These are phyloP conservation scores for Zosterops hypoxanthus DNA, from an alignment of 2,113 vertebrate species.

Conservation along the genomic window DNA sequence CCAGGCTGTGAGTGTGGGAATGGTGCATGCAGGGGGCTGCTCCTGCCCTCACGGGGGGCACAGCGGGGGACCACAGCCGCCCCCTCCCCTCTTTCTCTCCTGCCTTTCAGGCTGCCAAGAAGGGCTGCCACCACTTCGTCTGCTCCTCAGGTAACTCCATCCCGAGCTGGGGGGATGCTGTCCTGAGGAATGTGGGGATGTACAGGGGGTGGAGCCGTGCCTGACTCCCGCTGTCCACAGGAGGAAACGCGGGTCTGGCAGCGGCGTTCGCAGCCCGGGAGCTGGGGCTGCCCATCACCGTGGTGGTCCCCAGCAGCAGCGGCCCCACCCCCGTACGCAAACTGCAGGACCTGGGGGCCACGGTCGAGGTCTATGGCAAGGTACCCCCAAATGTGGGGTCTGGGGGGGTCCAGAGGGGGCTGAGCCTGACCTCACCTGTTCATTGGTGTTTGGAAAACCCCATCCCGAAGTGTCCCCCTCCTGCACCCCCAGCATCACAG, in stretches of 20 bases:
- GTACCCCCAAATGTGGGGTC: slow-evolving; percentile 57
- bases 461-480: accelerated
- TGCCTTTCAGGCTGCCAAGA: slow-evolving; percentile 77
- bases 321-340: slow-evolving; percentile 69
- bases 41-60: accelerated
- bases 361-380: slow-evolving; percentile 84
- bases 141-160: slow-evolving; percentile 85
- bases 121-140: slow-evolving; percentile 81
- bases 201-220: accelerated
- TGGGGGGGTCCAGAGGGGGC: no score
- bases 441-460: neutral
- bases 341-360: slow-evolving; percentile 80
- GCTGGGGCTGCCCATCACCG: slow-evolving; percentile 84
- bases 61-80: accelerated
- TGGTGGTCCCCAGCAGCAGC: slow-evolving; percentile 82
- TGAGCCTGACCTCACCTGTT: neutral
- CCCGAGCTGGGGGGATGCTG: neutral
- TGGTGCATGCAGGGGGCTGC: accelerated
- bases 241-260: slow-evolving; percentile 88
- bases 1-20: slow-evolving; percentile 76
- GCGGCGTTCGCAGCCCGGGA: slow-evolving; percentile 80
- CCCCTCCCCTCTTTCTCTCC: neutral
- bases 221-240: slow-evolving; percentile 36
- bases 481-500: accelerated
- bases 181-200: accelerated